These are phyloP conservation scores for Nanorana parkeri DNA, from an alignment of 2,113 vertebrate genomes.

Conservation along the genomic window DNA sequence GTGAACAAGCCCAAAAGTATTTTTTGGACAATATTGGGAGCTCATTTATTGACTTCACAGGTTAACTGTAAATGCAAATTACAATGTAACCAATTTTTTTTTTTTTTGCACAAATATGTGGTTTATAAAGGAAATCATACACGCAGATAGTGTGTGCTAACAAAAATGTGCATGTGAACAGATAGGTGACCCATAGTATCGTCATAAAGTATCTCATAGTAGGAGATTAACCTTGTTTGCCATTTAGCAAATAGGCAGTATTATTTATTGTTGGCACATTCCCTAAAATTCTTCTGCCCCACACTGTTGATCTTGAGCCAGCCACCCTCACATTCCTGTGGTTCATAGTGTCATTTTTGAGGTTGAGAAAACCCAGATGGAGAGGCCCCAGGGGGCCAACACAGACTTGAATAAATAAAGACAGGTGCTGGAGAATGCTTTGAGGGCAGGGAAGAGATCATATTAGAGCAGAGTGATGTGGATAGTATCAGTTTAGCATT, in stretches of 20 bases:
- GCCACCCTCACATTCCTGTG: slow-evolving; percentile 34
- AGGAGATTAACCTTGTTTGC: slow-evolving; percentile 1
- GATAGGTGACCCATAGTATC: not conserved
- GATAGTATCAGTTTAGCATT: not conserved
- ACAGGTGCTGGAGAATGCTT: slow-evolving; percentile 28
- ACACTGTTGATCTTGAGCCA: slow-evolving; percentile 27
- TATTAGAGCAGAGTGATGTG: not conserved
- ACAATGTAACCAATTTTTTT: no score
- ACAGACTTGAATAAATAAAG: slow-evolving; percentile 23
- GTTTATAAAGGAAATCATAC: no score
- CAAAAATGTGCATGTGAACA: not conserved
- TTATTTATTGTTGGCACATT: slow-evolving; percentile 43
- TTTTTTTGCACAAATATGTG: no score
- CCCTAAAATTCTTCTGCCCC: slow-evolving; percentile 5
- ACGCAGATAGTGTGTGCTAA: no score
- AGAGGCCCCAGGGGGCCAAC: not conserved
- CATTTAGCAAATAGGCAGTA: slow-evolving; percentile 16
- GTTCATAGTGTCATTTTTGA: slow-evolving; percentile 28
- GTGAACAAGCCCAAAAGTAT: no score
- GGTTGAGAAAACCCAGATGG: slow-evolving; percentile 6
- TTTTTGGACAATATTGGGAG: no score
- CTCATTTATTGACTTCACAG: no score
- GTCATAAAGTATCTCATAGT: not conserved
- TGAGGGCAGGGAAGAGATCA: slow-evolving; percentile 19
- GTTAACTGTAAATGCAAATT: no score